A percentile compares a stretch with the other conserved stretches of the same genome.
phyloP scores from a whole-genome alignment of 1,140 invertebrate genomes.

The Cydia pomonella region DNA sequence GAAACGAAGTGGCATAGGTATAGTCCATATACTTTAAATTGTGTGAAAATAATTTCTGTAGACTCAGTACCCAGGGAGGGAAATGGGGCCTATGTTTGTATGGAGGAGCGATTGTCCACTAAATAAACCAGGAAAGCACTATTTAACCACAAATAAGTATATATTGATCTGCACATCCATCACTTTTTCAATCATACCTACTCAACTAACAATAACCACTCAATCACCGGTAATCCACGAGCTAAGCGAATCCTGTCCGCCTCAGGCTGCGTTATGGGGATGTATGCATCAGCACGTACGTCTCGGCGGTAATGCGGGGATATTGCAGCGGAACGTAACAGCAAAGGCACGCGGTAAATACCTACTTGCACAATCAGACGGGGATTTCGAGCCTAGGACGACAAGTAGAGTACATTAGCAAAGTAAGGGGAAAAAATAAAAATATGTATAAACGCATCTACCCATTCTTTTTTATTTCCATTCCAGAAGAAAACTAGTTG shows the following conservation, averaged over 20 bases:
- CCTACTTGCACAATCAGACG: not conserved
- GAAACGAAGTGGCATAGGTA: too few relatives aligned
- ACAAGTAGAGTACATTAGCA: not conserved
- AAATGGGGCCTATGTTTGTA: too few relatives aligned
- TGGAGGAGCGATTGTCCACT: too few relatives aligned
- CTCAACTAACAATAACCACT: slow-evolving; percentile 4
- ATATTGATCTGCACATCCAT: not conserved
- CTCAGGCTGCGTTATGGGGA: slow-evolving; percentile 5
- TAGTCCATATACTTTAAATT: too few relatives aligned
- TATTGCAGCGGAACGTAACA: not conserved
- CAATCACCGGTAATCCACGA: slow-evolving; percentile 9
- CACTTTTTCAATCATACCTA: not conserved
- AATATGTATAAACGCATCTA: too few relatives aligned
- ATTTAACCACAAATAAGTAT: too few relatives aligned
- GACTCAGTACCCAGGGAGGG: too few relatives aligned
- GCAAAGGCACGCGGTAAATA: not conserved
- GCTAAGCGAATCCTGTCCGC: not conserved
- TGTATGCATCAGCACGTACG: slow-evolving; percentile 11
- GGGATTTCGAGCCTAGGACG: not conserved
- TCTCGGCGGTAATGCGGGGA: slow-evolving; percentile 2
- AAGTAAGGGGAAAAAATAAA: too few relatives aligned
- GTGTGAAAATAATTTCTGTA: too few relatives aligned
- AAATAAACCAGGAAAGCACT: too few relatives aligned
- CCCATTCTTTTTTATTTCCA: too few relatives aligned
- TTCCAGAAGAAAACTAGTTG: too few relatives aligned